Evolutionary conservation across 2,113 vertebrate genomes (phyloP).

Genomic region (Dromiciops gliroides): DNA sequence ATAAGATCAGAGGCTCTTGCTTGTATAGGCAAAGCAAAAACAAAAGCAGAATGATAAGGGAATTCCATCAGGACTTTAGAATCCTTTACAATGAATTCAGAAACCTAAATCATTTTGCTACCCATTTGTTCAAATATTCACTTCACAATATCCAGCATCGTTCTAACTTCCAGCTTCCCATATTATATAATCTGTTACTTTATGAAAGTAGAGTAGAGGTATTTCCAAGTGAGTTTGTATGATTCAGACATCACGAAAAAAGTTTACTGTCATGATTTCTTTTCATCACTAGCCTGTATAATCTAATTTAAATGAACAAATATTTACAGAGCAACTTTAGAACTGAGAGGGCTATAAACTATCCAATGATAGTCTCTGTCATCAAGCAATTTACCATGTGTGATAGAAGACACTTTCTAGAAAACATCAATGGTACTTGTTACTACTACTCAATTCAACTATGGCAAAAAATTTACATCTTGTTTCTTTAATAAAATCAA

Average conservation of each 20-base stretch:
- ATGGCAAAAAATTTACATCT: constrained; percentile 54
- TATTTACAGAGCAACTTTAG: too few species aligned
- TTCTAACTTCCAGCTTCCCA: not conserved
- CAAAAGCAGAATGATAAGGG: not conserved
- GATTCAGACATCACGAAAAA: not conserved
- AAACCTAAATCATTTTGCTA: not conserved
- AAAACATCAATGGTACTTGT: not conserved
- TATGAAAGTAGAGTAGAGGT: not conserved
- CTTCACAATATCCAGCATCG: fast-evolving
- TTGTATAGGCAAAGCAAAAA: not conserved
- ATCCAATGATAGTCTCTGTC: not conserved
- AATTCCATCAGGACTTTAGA: too few species aligned
- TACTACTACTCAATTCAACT: not conserved
- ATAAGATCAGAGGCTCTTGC: not conserved
- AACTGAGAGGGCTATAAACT: fast-evolving
- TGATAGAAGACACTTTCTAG: not conserved
- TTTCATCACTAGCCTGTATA: not conserved
- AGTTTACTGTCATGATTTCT: not conserved
- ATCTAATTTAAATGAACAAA: fast-evolving
- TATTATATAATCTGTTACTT: not conserved
- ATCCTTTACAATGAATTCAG: not conserved
- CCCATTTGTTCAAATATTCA: fast-evolving
- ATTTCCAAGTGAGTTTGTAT: not conserved
- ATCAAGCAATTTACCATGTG: not conserved
- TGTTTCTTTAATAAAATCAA: not conserved